These are phyloP conservation scores for Falcaria lacertinaria DNA, from an alignment of 2,888 invertebrate genomes.

Conservation along the genomic window DNA sequence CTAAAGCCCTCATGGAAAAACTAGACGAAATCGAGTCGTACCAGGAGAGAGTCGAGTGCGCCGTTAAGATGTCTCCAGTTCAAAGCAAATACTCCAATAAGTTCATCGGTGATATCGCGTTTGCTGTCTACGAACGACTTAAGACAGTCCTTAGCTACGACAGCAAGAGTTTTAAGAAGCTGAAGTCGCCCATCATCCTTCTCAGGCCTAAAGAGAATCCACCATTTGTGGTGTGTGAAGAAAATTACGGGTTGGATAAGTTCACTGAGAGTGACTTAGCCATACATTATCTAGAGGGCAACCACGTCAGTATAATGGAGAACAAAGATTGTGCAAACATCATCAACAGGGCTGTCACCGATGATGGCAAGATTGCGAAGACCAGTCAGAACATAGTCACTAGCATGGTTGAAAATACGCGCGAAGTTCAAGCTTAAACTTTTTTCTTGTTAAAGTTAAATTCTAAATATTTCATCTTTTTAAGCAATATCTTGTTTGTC, in stretches of 20 bases:
- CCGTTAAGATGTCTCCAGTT: slow-evolving; percentile 54
- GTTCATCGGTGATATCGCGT: slow-evolving; percentile 43
- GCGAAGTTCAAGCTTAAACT: slow-evolving; percentile 42
- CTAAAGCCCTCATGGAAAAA: slow-evolving; percentile 53
- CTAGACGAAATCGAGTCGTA: slow-evolving; percentile 76
- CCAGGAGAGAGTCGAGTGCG: slow-evolving; percentile 77
- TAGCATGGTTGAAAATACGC: slow-evolving; percentile 56
- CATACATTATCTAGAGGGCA: slow-evolving; percentile 84
- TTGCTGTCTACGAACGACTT: slow-evolving; percentile 70
- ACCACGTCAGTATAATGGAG: slow-evolving; percentile 84
- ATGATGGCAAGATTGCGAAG: slow-evolving; percentile 40
- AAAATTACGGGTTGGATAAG: slow-evolving; percentile 83
- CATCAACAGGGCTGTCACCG: slow-evolving; percentile 71
- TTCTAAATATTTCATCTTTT: slow-evolving; percentile 9
- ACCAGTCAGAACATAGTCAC: slow-evolving; percentile 48
- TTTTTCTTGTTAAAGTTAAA: slow-evolving; percentile 6
- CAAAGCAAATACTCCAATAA: slow-evolving; percentile 57
- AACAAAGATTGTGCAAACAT: slow-evolving; percentile 82
- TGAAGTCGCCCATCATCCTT: slow-evolving; percentile 80
- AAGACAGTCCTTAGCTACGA: slow-evolving; percentile 74
- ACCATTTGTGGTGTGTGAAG: slow-evolving; percentile 72
- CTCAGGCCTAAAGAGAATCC: slow-evolving; percentile 81
- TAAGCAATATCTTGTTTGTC: slow-evolving; percentile 15
- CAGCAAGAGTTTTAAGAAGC: slow-evolving; percentile 56
- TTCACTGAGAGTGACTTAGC: slow-evolving; percentile 78